Percentiles rank a stretch among this genome's conserved stretches.
These are phyloP conservation scores for Aulostomus chinensis DNA, from an alignment of 2,797 vertebrate species.

Conservation along the genomic window DNA sequence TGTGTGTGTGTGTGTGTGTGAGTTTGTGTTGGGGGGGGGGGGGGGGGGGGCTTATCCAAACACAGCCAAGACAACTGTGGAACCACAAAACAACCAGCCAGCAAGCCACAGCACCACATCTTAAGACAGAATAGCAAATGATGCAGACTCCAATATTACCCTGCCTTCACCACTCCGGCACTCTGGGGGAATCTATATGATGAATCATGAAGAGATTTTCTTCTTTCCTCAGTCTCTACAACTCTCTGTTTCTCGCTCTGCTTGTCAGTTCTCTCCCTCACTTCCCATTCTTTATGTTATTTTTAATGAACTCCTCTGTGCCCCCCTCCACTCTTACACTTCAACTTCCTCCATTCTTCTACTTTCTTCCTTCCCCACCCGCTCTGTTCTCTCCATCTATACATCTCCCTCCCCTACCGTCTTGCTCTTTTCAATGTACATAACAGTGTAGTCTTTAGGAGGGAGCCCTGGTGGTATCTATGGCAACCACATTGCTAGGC, in stretches of 20 bases:
- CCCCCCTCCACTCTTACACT: conserved; percentile 35
- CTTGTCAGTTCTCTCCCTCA: conserved; percentile 44
- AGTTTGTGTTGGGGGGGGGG: conserved; percentile 13
- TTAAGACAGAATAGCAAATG: conserved; percentile 83
- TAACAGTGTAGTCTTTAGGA: conserved; percentile 84
- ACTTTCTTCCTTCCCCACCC: not conserved
- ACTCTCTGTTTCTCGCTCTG: conserved; percentile 65
- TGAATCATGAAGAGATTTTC: conserved; percentile 79
- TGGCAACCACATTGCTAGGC: conserved; percentile 88
- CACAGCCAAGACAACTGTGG: conserved; percentile 68
- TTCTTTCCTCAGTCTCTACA: conserved; percentile 28
- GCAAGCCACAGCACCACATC: conserved; percentile 68
- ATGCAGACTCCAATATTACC: conserved; percentile 78
- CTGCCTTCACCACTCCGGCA: conserved; percentile 68
- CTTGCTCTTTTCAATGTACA: conserved; percentile 80
- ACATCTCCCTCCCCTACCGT: conserved; percentile 6
- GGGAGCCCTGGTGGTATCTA: conserved; percentile 83
- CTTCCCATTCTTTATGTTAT: conserved; percentile 59
- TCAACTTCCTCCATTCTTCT: conserved; percentile 53
- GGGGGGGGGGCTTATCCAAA: conserved; percentile 62
- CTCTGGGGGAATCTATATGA: conserved; percentile 84
- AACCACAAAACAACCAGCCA: conserved; percentile 66
- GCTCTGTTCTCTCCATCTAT: conserved; percentile 9
- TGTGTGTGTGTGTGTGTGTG: not conserved
- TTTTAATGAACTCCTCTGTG: conserved; percentile 70